phyloP scores from a whole-genome alignment of 2,797 vertebrate species.

The Mormyrops attenuatus region DNA sequence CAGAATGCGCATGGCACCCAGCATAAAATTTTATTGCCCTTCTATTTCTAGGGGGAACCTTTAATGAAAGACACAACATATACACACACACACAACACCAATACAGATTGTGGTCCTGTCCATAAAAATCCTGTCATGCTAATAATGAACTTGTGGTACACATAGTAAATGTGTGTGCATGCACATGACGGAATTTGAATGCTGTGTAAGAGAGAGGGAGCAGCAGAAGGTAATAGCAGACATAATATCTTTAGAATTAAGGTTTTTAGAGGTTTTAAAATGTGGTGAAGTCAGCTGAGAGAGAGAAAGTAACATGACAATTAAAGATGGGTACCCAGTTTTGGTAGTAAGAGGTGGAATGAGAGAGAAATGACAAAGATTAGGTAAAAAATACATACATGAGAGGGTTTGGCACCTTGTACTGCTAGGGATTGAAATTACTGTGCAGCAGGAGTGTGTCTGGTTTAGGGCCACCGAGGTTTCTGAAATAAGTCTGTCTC shows the following conservation, averaged over 20 bases:
- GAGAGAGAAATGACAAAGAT: neutral
- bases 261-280: neutral
- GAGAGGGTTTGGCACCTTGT: neutral
- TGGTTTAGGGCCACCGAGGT: neutral
- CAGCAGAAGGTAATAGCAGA: neutral
- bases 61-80: neutral
- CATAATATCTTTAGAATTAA: neutral
- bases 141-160: neutral
- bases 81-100: constrained; percentile 20
- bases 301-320: neutral
- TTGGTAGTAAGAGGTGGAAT: neutral
- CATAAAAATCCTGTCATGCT: neutral
- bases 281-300: neutral
- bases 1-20: neutral
- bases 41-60: neutral
- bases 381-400: neutral
- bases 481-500: neutral
- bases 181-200: constrained; percentile 27
- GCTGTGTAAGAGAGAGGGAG: constrained; percentile 13
- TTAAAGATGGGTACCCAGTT: neutral
- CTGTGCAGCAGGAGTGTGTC: neutral
- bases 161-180: constrained; percentile 9
- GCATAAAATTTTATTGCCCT: neutral
- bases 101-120: neutral
- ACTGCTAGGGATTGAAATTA: neutral